Evolutionary conservation across 37 sponge, comb jelly and placozoan genomes (phyloP), one percentile per base, ranked within the genome.

Genomic region (Mnemiopsis leidyi): DNA sequence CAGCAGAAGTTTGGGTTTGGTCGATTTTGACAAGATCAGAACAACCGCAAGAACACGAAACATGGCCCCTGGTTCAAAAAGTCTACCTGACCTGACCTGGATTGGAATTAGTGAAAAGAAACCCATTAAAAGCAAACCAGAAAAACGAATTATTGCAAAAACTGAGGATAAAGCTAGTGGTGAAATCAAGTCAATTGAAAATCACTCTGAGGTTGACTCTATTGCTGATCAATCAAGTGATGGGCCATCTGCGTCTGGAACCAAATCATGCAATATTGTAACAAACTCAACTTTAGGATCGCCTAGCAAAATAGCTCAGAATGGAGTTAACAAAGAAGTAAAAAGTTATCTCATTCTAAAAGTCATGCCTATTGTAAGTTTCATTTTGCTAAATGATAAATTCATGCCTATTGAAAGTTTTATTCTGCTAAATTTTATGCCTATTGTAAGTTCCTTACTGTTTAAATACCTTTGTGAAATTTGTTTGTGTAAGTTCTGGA

Each of bases 361-460:
- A 77, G 79, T 77, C 32, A 77, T 77, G 79, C 79, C 79, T 32
- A 77, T 77, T 34, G 79, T 77, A 34, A 77, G 79, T 69, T 69
- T 25, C n/a, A n/a, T n/a, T n/a, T n/a, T n/a, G n/a, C n/a, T n/a
- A n/a, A n/a, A n/a, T n/a, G n/a, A n/a, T n/a, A n/a, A n/a, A n/a
- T n/a, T n/a, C n/a, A n/a, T n/a, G n/a, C n/a, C n/a, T n/a, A n/a
- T n/a, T n/a, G n/a, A n/a, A n/a, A n/a, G n/a, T n/a, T n/a, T n/a
- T n/a, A n/a, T n/a, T n/a, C n/a, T n/a, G n/a, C n/a, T n/a, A n/a
- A n/a, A n/a, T n/a, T n/a, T n/a, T n/a, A n/a, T n/a, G n/a, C n/a
- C n/a, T n/a, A n/a, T n/a, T n/a, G n/a, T n/a, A n/a, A n/a, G n/a
- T n/a, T n/a, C n/a, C n/a, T n/a, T n/a, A n/a, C n/a, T n/a, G n/a